Conservation (phyloP, 35 echinoderm and acorn worm species). For the Patiria miniata region DNA sequence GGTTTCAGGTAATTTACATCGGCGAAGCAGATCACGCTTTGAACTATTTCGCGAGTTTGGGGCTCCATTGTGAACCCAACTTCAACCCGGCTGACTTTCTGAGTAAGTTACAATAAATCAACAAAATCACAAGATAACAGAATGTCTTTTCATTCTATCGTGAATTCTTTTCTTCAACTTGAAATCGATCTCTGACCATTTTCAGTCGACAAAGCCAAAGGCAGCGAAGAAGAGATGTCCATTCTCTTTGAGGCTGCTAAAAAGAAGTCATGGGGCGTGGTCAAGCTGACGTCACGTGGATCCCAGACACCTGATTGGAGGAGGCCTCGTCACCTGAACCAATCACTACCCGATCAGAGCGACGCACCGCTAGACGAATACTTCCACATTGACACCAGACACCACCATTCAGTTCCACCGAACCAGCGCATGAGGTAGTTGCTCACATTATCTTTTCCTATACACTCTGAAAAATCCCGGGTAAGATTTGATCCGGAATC, state of each 20-base stretch:
- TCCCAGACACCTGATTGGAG: slow-evolving; percentile 6
- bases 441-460: too few relatives aligned
- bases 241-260: slow-evolving; percentile 17
- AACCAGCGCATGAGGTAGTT: too few relatives aligned
- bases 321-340: too few relatives aligned
- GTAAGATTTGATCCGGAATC: too few relatives aligned
- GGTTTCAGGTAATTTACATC: slow-evolving; percentile 66
- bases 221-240: slow-evolving; percentile 27
- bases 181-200: not conserved
- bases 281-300: not conserved
- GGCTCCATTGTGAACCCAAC: slow-evolving; percentile 51
- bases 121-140: too few relatives aligned
- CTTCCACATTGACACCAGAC: too few relatives aligned
- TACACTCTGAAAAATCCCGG: too few relatives aligned
- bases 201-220: slow-evolving; percentile 63
- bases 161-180: too few relatives aligned
- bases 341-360: too few relatives aligned
- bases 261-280: slow-evolving; percentile 18
- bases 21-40: slow-evolving; percentile 50
- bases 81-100: slow-evolving; percentile 83
- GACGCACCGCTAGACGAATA: too few relatives aligned
- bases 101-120: slow-evolving; percentile 52
- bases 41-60: slow-evolving; percentile 68
- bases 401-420: too few relatives aligned
- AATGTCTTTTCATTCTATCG: too few relatives aligned